phyloP scores from a whole-genome alignment of 1,140 invertebrate genomes.

The Magallana ariakensis region DNA sequence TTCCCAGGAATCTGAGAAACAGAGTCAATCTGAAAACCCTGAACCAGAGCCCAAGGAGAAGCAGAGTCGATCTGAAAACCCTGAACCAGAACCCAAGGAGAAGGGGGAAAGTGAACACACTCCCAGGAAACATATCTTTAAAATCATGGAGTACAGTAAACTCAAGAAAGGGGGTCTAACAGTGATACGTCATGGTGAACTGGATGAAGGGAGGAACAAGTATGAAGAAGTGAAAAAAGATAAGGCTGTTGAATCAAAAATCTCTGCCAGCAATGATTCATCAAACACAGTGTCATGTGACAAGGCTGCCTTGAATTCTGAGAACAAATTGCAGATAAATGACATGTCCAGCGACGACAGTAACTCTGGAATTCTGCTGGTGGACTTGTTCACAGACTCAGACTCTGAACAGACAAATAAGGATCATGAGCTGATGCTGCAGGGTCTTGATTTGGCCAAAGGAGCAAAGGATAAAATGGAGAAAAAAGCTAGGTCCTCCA shows the following conservation, averaged over 20 bases:
- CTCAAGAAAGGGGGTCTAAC: constrained; percentile 7
- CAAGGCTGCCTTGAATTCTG: neutral
- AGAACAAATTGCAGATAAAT: neutral
- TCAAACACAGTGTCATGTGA: no score
- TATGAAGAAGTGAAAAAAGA: neutral
- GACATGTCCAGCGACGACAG: constrained; percentile 19
- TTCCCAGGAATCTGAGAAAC: neutral
- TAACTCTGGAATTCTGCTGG: constrained; percentile 33
- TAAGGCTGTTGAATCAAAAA: neutral
- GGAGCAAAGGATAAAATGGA: constrained; percentile 18
- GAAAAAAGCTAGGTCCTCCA: constrained; percentile 1
- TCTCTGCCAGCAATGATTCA: no score
- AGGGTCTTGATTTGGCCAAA: constrained; percentile 48
- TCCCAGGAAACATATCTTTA: constrained; percentile 1
- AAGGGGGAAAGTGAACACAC: constrained; percentile 3
- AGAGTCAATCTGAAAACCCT: neutral
- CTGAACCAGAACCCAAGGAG: neutral
- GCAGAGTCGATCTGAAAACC: neutral
- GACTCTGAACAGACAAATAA: constrained; percentile 37
- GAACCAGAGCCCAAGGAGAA: neutral
- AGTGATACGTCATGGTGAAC: constrained; percentile 5
- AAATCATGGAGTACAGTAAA: constrained; percentile 26
- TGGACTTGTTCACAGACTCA: constrained; percentile 47
- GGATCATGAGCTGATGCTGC: constrained; percentile 8
- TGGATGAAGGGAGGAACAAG: neutral